A percentile compares a stretch with the other conserved stretches of the same genome.
These are phyloP conservation scores for Cheilinus undulatus DNA, from an alignment of 2,113 vertebrate genomes.

Conservation along the genomic window DNA sequence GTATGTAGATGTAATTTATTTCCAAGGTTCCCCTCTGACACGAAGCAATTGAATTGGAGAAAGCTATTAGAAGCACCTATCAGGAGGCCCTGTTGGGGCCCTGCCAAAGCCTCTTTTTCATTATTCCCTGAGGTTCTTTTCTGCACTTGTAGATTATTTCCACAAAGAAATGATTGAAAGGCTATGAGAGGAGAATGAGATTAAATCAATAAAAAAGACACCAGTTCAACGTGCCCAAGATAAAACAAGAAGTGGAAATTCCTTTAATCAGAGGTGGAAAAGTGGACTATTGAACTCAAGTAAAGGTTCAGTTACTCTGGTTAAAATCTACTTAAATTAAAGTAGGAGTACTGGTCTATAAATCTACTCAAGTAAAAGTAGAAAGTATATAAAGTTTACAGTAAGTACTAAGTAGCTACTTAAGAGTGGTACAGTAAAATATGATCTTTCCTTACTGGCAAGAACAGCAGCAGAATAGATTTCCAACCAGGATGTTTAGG, in stretches of 20 bases:
- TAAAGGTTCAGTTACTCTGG: too few relatives aligned
- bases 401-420: too few relatives aligned
- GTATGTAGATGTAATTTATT: constrained; percentile 11
- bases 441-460: too few relatives aligned
- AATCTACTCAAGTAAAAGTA: too few relatives aligned
- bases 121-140: constrained; percentile 24
- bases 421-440: too few relatives aligned
- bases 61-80: constrained; percentile 4
- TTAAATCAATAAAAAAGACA: constrained; percentile 11
- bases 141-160: constrained; percentile 7
- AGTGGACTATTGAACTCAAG: too few relatives aligned
- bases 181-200: constrained; percentile 8
- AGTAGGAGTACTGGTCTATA: too few relatives aligned
- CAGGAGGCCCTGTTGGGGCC: neutral
- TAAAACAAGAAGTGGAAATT: neutral
- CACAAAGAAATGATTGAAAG: constrained; percentile 11
- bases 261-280: neutral
- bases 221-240: neutral
- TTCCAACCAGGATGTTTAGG: too few relatives aligned
- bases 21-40: constrained; percentile 3
- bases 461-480: too few relatives aligned
- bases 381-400: too few relatives aligned
- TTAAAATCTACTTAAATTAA: too few relatives aligned
- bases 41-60: constrained; percentile 2
- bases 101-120: constrained; percentile 32